Conservation (phyloP, 30 jellyfish, hydroid and myxozoan species). For the Aurelia aurita region DNA sequence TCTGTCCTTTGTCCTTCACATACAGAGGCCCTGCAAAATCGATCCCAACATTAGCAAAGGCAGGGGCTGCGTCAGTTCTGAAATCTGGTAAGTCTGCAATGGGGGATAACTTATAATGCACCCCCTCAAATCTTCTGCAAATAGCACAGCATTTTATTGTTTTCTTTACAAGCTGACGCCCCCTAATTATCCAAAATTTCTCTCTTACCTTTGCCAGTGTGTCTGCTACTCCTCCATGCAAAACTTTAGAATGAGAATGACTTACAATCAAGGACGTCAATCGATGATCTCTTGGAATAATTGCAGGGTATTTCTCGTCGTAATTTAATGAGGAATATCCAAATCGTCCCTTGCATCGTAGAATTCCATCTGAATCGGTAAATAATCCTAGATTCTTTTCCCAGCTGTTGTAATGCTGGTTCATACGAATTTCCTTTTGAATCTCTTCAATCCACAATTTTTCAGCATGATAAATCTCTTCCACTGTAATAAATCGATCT, state of each 20-base stretch:
- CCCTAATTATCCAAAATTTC: slow-evolving; percentile 1
- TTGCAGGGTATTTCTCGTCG: too few species aligned
- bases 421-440: too few species aligned
- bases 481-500: too few species aligned
- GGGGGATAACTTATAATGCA: not conserved
- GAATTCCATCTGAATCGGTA: too few species aligned
- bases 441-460: too few species aligned
- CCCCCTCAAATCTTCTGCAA: not conserved
- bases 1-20: too few species aligned
- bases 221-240: not conserved
- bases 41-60: not conserved
- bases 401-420: too few species aligned
- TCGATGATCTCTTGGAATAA: not conserved
- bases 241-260: slow-evolving; percentile 6
- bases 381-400: too few species aligned
- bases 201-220: not conserved
- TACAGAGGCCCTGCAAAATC: too few species aligned
- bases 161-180: slow-evolving; percentile 18
- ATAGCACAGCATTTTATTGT: not conserved
- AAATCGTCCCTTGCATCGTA: too few species aligned
- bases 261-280: slow-evolving; percentile 1
- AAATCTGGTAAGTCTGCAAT: not conserved
- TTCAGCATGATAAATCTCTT: too few species aligned
- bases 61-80: not conserved
- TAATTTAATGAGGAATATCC: too few species aligned